These are phyloP conservation scores for Lycaena phlaeas DNA, from an alignment of 2,888 invertebrate genomes.

Conservation along the genomic window DNA sequence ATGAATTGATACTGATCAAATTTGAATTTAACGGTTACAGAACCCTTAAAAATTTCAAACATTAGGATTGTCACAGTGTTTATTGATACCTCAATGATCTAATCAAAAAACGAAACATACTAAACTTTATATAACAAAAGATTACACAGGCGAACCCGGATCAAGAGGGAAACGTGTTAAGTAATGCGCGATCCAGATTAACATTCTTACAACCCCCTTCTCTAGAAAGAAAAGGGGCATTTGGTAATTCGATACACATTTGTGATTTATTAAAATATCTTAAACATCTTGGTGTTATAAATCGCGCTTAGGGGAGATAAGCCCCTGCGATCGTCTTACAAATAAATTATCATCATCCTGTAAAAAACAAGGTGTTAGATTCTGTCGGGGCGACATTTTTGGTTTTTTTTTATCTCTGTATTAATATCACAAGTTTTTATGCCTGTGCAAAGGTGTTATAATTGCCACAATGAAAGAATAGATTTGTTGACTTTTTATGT, in stretches of 20 bases:
- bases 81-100: too few species aligned
- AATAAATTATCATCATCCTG: conserved; percentile 62
- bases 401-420: too few species aligned
- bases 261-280: conserved; percentile 68
- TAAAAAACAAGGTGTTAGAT: conserved; percentile 36
- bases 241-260: conserved; percentile 64
- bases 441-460: too few species aligned
- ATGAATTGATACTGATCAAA: too few species aligned
- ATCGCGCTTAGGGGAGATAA: conserved; percentile 61
- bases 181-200: conserved; percentile 47
- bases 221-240: conserved; percentile 45
- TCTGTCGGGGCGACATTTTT: too few species aligned
- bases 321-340: conserved; percentile 55
- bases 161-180: conserved; percentile 22
- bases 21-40: too few species aligned
- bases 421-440: too few species aligned
- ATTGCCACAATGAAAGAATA: too few species aligned
- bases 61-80: too few species aligned
- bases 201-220: conserved; percentile 50
- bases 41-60: too few species aligned
- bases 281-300: conserved; percentile 58
- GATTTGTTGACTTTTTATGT: too few species aligned
- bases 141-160: conserved; percentile 15
- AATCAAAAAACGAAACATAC: too few species aligned
- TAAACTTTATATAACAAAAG: conserved; percentile 2